Base-by-base conservation (phyloP, 2,113 vertebrate genomes). In the Notiomystis cincta region DNA sequence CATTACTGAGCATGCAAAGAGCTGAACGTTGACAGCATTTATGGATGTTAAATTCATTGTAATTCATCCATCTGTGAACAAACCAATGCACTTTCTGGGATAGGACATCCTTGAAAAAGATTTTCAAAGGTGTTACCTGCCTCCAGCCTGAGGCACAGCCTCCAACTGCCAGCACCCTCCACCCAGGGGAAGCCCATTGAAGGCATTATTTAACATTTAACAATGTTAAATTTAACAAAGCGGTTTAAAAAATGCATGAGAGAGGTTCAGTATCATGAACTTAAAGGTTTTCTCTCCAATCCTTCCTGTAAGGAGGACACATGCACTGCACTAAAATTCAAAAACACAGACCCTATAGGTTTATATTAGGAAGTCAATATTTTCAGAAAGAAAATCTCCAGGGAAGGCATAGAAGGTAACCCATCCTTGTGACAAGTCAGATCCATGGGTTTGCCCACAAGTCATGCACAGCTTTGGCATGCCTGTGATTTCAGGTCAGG, bases 381-480 rank as follows among this genome's bases (percentile, higher is more conserved):
- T 64, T 71, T 21, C 47, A 47, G 27, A n/a, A 58, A 54, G 85
- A 54, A 89, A 75, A 13, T 31, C 47, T 58, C 14, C 44, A 67
- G 21, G 18, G n/a, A 57, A 72, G 14, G 13, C 15, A 47, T 4
- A 71, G 11, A 66, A 81, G 50, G 35, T 1, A 1, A 70, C 21
- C 24, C 11, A 5, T 75, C 47, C 44, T 33, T 75, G 18, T 76
- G 27, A 61, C 11, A 62, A 76, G 20, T 45, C 8, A 4, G 56
- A 64, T 11, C 10, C 33, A 19, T 0, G 1, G 12, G n/a, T 53
- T 40, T 65, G 7, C 8, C 64, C 35, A 5, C 2, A 6, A 2
- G 21, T 66, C 60, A 91, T 0, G 0, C 44, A 71, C 2, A 73
- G 28, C n/a, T 94, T 79, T 23, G 5, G 40, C 4, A 1, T 14